Percentiles rank a stretch among this genome's conserved stretches.
These are phyloP conservation scores for Luffia ferchaultella DNA, from an alignment of 2,888 invertebrate genomes.

Conservation along the genomic window DNA sequence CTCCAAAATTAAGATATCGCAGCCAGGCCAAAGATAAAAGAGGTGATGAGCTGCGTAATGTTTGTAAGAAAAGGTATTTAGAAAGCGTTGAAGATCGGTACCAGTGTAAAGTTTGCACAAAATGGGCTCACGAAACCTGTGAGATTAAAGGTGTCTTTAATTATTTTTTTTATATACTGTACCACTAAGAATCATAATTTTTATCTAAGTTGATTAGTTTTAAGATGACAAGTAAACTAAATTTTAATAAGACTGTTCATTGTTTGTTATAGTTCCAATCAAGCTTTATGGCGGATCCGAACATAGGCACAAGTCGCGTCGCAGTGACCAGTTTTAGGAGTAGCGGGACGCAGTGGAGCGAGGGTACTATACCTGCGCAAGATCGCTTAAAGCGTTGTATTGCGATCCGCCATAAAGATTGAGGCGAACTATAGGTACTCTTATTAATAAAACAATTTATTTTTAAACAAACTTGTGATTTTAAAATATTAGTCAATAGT, in stretches of 20 bases:
- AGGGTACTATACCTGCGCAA: too few relatives aligned
- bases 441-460: too few relatives aligned
- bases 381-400: too few relatives aligned
- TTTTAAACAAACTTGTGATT: too few relatives aligned
- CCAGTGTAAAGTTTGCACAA: constrained; percentile 1
- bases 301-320: too few relatives aligned
- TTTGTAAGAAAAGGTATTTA: constrained; percentile 12
- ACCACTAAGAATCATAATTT: constrained; percentile 4
- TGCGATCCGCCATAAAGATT: too few relatives aligned
- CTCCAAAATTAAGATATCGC: constrained; percentile 11
- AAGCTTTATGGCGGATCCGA: too few relatives aligned
- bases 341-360: too few relatives aligned
- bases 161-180: constrained; percentile 9
- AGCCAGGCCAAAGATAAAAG: constrained; percentile 10
- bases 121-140: constrained; percentile 10
- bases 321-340: too few relatives aligned
- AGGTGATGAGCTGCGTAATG: constrained; percentile 9
- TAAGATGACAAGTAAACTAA: constrained; percentile 1
- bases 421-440: too few relatives aligned
- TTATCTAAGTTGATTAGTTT: neutral
- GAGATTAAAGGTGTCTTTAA: constrained; percentile 10
- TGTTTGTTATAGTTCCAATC: too few relatives aligned
- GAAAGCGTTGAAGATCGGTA: constrained; percentile 5
- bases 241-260: neutral
- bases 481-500: too few relatives aligned